Conservation (phyloP, 2,797 vertebrate genomes). For the Eidolon dupreanum region DNA sequence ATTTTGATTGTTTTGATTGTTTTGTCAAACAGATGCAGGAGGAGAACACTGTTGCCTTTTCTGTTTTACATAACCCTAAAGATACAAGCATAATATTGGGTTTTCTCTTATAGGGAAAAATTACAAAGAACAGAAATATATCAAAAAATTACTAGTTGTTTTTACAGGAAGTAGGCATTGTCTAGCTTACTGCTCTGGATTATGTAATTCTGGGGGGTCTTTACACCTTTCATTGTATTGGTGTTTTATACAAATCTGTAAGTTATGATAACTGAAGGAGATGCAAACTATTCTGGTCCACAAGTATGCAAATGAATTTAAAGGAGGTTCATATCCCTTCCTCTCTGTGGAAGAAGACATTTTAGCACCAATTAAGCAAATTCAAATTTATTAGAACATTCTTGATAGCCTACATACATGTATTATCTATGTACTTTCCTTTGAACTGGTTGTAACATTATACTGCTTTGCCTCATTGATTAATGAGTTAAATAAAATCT, state of each 20-base stretch:
- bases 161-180: neutral
- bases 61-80: conserved; percentile 63
- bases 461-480: neutral
- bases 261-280: neutral
- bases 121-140: neutral
- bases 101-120: conserved; percentile 50
- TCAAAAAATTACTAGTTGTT: neutral
- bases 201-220: neutral
- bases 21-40: conserved; percentile 65
- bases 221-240: neutral
- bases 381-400: conserved; percentile 13
- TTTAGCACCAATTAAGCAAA: conserved; percentile 19
- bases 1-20: conserved; percentile 51
- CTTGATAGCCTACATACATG: neutral
- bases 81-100: conserved; percentile 43
- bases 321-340: neutral
- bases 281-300: neutral
- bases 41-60: conserved; percentile 56
- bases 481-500: conserved; percentile 34
- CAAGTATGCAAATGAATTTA: neutral
- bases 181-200: neutral
- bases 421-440: conserved; percentile 8
- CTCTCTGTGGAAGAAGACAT: neutral
- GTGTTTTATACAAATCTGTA: neutral
- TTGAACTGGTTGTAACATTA: neutral